Evolutionary conservation across 2,113 vertebrate species (phyloP).

Genomic region (Mixornis gularis): DNA sequence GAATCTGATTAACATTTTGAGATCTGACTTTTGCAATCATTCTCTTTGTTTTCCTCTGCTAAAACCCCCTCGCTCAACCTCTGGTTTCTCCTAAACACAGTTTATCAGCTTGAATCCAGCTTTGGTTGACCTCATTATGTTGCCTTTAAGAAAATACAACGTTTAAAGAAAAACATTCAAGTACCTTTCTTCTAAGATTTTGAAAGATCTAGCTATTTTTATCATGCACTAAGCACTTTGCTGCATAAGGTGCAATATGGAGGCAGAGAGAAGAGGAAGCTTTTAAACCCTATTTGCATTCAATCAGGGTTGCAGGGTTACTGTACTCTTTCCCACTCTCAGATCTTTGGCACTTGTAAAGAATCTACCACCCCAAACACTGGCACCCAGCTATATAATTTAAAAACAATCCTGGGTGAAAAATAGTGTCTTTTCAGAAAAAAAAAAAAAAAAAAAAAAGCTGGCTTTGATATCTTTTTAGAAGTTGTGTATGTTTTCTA

Average conservation of each 20-base stretch:
- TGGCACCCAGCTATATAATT: not conserved
- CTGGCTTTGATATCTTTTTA: not conserved
- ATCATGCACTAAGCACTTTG: not conserved
- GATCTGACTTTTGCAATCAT: constrained; percentile 70
- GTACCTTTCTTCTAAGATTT: constrained; percentile 25
- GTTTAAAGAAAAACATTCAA: constrained; percentile 30
- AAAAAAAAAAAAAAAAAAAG: not conserved
- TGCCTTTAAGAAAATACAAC: constrained; percentile 48
- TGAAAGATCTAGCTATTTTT: constrained; percentile 47
- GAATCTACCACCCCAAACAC: not conserved
- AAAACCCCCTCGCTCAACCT: constrained; percentile 25
- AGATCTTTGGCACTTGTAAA: not conserved
- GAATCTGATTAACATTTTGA: constrained; percentile 80
- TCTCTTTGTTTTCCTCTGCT: constrained; percentile 67
- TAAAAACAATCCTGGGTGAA: not conserved
- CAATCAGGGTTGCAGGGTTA: not conserved
- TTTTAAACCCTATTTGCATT: constrained; percentile 21
- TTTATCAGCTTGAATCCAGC: constrained; percentile 27
- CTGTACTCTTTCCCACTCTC: constrained; percentile 3
- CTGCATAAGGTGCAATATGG: constrained; percentile 15
- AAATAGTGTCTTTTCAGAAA: not conserved
- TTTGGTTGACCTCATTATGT: constrained; percentile 39
- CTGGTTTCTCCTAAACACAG: constrained; percentile 41
- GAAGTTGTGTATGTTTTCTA: not conserved
- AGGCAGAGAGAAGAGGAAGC: not conserved